Base-by-base conservation (phyloP, 2,888 invertebrate genomes). In the Monoplex corrugatus region DNA sequence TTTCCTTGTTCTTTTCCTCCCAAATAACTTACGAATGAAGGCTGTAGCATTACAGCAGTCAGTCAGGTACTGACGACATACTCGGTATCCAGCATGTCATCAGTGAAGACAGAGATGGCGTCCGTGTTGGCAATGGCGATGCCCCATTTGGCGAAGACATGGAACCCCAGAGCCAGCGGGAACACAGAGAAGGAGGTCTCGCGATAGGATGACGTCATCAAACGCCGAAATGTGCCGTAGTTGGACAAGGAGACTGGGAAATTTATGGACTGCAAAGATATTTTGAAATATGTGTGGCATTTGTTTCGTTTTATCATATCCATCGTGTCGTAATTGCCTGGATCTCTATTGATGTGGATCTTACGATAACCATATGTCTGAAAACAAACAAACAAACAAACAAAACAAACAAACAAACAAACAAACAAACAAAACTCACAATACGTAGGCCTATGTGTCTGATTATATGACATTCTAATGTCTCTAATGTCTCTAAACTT, bases 51-150 rank as follows among this genome's bases (percentile, higher is more conserved):
- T 44, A 43, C 86, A 86, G 43, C 86, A 86, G n/a, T 63, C 86
- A 2, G 86, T 50, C 86, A 88, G 57, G 50, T 63, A 32, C 87
- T 85, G 78, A 72, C 38, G 45, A 68, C 75, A 32, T 44, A 68
- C 10, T 43, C 72, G 13, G 86, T 72, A 23, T 45, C 43, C n/a
- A 75, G 35, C 44, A 86, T 88, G 68, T 63, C 57, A 44, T 82
- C 84, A n/a, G 68, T 78, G 80, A 86, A 80, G 83, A 87, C 45
- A 23, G 75, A 57, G 63, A 86, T 16, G 50, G 88, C 38, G 80
- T 50, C 57, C 35, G 82, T 57, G 45, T 57, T 57, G 87, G 84
- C 16, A 35, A 28, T 40, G 84, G 50, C 45, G 45, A 86, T 23
- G 16, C 72, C 50, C 68, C 86, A 86, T n/a, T 86, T 86, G 68